Evolutionary conservation across 1,140 invertebrate species (phyloP), one percentile per base, ranked within the genome.

Genomic region (Calliopsis andreniformis): DNA sequence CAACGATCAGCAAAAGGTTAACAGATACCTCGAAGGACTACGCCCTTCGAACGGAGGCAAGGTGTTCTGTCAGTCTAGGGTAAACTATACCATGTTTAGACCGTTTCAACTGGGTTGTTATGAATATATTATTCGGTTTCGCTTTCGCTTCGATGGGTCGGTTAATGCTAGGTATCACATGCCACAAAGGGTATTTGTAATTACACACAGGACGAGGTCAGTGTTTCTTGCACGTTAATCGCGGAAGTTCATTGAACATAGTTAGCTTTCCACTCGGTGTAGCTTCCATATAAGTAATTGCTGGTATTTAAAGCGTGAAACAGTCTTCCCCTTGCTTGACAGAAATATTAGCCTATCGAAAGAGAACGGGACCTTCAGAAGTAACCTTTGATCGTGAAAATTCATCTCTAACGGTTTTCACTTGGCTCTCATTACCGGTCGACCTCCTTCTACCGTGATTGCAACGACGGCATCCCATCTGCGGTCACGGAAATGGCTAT

Each of bases 61-160:
- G 70, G 68, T 58, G 61, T 47, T 76, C 42, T 64, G 76, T 79
- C 71, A 42, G 62, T 53, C 61, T 25, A 49, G 8, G 68, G 82
- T 73, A 83, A 84, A 58, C 78, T 80, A 84, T 84, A 84, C 76
- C 53, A 47, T 80, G 72, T 63, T 84, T 84, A 84, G 53, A 70
- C 45, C 7, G 58, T 55, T 53, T 55, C 63, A 55, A 16, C 39
- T 23, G 28, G 39, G 45, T 58, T 51, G 58, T 82, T 83, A 83
- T 72, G 64, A 82, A 82, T 78, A 78, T 79, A 64, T 82, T 82
- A 67, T 78, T 82, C 53, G 58, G 45, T 72, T 78, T 82, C 79
- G 56, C 67, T 81, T 81, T 71, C 73, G 75, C 56, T 78, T 49
- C 68, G 73, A 78, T 45, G 35, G 59, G 49, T 68, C 79, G 3